Evolutionary conservation across 2,888 invertebrate species (phyloP).

Genomic region (Tupiocoris notatus): DNA sequence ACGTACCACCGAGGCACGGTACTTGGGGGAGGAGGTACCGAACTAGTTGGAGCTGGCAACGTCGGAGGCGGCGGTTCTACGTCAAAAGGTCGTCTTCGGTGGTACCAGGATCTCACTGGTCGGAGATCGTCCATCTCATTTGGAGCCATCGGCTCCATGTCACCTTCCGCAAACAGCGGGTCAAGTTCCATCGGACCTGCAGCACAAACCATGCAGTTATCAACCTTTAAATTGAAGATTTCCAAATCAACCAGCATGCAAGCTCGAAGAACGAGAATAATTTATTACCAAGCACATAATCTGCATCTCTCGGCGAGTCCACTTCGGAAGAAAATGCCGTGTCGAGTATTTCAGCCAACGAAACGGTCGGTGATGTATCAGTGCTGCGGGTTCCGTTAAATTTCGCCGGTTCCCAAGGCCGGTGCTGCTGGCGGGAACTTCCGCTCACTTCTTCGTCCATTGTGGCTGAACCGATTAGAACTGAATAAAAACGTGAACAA

Average conservation of each 20-base stretch:
- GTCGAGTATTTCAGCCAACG: slow-evolving; percentile 63
- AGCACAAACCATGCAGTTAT: too few species aligned
- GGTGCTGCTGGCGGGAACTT: slow-evolving; percentile 48
- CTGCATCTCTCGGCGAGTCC: slow-evolving; percentile 54
- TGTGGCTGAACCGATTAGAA: slow-evolving; percentile 41
- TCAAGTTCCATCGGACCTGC: slow-evolving; percentile 67
- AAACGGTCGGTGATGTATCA: slow-evolving; percentile 47
- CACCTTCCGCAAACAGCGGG: slow-evolving; percentile 65
- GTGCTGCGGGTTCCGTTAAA: slow-evolving; percentile 44
- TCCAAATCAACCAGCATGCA: too few species aligned
- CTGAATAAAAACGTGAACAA: too few species aligned
- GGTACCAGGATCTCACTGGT: slow-evolving; percentile 15
- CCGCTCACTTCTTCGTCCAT: slow-evolving; percentile 49
- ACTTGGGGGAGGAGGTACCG: background rate
- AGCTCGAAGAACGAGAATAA: too few species aligned
- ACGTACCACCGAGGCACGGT: background rate
- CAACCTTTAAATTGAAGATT: slow-evolving; percentile 8
- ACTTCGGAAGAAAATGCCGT: slow-evolving; percentile 63
- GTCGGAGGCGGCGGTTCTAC: background rate
- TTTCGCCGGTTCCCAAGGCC: slow-evolving; percentile 51
- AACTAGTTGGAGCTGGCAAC: background rate
- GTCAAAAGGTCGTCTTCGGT: slow-evolving; percentile 14
- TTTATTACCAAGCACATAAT: slow-evolving; percentile 44
- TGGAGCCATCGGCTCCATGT: slow-evolving; percentile 52
- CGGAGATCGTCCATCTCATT: slow-evolving; percentile 17